Conservation (phyloP, 2,888 invertebrate species). For the Cataglyphis cursor region DNA sequence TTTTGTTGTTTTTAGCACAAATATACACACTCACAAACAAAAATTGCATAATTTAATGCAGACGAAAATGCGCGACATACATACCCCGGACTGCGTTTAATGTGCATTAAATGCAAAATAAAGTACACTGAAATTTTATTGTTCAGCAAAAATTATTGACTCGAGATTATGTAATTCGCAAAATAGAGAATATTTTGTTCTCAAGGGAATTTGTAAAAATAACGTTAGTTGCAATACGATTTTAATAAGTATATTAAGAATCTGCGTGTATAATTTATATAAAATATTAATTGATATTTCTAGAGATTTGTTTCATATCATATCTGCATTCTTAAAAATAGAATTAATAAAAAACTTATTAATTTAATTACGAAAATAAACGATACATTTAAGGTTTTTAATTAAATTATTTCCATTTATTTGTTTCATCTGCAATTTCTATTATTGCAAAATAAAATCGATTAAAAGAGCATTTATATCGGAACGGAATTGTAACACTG, state of each 20-base stretch:
- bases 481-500: constrained; percentile 18
- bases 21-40: not conserved
- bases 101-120: constrained; percentile 44
- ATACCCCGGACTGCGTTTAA: constrained; percentile 22
- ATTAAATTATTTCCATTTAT: not conserved
- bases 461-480: constrained; percentile 9
- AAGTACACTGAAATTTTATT: constrained; percentile 35
- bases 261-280: not conserved
- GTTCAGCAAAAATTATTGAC: constrained; percentile 3
- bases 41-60: constrained; percentile 30
- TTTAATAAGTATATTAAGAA: not conserved
- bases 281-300: not conserved
- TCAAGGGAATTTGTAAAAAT: not conserved
- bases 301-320: not conserved
- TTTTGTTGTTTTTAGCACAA: not conserved
- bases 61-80: constrained; percentile 20
- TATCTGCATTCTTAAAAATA: not conserved
- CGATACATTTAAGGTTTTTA: not conserved
- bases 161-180: constrained; percentile 23
- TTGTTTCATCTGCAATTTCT: constrained; percentile 4
- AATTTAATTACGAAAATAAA: not conserved
- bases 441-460: constrained; percentile 13
- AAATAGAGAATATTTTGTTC: not conserved
- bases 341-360: not conserved
- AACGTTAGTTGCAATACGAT: not conserved